Base-by-base conservation (phyloP, 1,140 invertebrate species). In the Cotesia vestalis region DNA sequence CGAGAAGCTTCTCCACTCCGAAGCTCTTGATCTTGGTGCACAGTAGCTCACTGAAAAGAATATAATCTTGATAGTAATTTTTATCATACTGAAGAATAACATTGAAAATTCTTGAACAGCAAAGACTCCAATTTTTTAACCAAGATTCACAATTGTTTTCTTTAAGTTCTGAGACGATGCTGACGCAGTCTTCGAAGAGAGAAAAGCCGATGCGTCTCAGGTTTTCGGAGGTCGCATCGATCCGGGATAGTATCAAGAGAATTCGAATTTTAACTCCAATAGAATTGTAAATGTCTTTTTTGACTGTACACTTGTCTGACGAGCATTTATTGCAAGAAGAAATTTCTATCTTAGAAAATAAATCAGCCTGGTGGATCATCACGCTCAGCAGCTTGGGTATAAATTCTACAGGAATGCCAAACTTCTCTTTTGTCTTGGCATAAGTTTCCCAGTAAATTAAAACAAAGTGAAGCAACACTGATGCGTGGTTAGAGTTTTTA, bases 41-140 rank as follows among this genome's bases (percentile, higher is more conserved):
- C 5, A 83, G 53, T 4, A 81, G 27, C 46, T 77, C 73, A 61
- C 71, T 79, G 2, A 83, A 34, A 57, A 4, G 38, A 27, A 69
- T 3, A 2, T 74, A 69, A 73, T 76, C 75, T 8, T 81, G 59
- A 17, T 80, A 81, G 59, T 78, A 62, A 36, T 6, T 35, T 40
- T 73, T 51, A 12, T 76, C 73, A 20, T 57, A 75, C 5, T 72
- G 52, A 57, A 79, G 36, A 4, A 75, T 69, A 35, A 80, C 52
- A 63, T 82, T 83, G 35, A 79, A 83, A 46, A 81, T 78, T 27
- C 69, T 60, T 52, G 60, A 73, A 35, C 73, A 72, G 69, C 66
- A 74, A 0, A 27, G 61, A 9, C 36, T 52, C 82, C 82, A 83
- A 14, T 79, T 38, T n/a, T 46, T 9, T 17, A 5, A 59, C 79